Conservation (phyloP, 2,113 vertebrate genomes). For the Pituophis catenifer region DNA sequence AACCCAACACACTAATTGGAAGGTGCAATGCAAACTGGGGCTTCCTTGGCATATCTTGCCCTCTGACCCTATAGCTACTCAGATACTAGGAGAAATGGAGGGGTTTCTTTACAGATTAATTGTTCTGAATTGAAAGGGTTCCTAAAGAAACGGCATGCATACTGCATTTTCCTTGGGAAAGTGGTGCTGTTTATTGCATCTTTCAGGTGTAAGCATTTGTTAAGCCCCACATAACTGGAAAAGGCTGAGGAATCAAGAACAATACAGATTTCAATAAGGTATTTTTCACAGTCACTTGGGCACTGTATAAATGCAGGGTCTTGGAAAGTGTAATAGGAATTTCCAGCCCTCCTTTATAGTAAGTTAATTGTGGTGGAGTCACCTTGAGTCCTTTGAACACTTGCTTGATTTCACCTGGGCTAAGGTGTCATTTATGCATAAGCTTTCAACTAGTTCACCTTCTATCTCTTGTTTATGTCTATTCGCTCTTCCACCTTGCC, state of each 20-base stretch:
- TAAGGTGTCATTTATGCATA: neutral
- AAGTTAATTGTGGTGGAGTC: neutral
- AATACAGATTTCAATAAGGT: neutral
- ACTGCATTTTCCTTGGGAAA: constrained; percentile 9
- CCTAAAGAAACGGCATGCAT: neutral
- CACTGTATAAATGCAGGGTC: neutral
- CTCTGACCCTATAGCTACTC: neutral
- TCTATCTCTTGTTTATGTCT: neutral
- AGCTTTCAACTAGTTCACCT: neutral
- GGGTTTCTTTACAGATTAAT: constrained; percentile 50
- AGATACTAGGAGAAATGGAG: constrained; percentile 51
- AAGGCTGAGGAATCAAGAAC: neutral
- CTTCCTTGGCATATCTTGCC: constrained; percentile 52
- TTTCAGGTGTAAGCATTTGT: neutral
- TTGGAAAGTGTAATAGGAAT: neutral
- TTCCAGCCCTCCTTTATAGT: neutral
- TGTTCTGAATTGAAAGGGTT: constrained; percentile 24
- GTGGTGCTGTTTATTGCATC: neutral
- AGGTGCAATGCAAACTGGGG: constrained; percentile 14
- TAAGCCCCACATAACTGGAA: neutral
- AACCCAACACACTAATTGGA: constrained; percentile 57
- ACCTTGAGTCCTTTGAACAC: neutral
- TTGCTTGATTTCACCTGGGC: neutral
- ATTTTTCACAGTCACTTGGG: neutral
- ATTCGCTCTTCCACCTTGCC: neutral